A percentile compares a stretch with the other conserved stretches of the same genome.
These are phyloP conservation scores for Drosophila macrospina DNA, from an alignment of 2,888 invertebrate species.

Conservation along the genomic window DNA sequence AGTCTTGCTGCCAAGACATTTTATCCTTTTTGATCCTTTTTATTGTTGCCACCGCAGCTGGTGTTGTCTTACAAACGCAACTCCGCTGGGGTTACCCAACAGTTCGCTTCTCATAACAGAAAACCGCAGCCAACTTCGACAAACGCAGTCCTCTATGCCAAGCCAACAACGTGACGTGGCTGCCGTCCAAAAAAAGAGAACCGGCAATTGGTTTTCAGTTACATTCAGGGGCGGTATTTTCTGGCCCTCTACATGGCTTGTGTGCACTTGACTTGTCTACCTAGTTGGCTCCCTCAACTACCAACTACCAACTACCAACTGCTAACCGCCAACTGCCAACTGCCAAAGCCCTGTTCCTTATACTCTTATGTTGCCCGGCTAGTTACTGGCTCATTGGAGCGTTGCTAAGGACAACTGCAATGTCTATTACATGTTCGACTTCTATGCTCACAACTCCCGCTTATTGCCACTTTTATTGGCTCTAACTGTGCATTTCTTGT, in stretches of 20 bases:
- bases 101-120: background rate
- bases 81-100: slow-evolving; percentile 10
- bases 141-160: slow-evolving; percentile 7
- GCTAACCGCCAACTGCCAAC: background rate
- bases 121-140: slow-evolving; percentile 41
- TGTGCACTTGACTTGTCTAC: slow-evolving; percentile 42
- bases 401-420: slow-evolving; percentile 32
- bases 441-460: background rate
- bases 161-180: slow-evolving; percentile 63
- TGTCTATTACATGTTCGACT: background rate
- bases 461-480: slow-evolving; percentile 5
- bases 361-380: slow-evolving; percentile 9
- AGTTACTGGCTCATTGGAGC: slow-evolving; percentile 37
- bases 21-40: slow-evolving; percentile 72
- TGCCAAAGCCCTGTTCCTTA: background rate
- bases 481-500: background rate
- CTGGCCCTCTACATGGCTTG: background rate
- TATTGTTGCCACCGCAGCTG: slow-evolving; percentile 70
- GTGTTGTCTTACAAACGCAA: slow-evolving; percentile 62
- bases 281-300: slow-evolving; percentile 22
- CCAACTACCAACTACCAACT: slow-evolving; percentile 6
- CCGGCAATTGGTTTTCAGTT: slow-evolving; percentile 70
- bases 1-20: slow-evolving; percentile 52
- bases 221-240: slow-evolving; percentile 33
- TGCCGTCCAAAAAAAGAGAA: slow-evolving; percentile 56